Evolutionary conservation across 2,888 invertebrate genomes (phyloP).

Genomic region (Platypus cylindrus): DNA sequence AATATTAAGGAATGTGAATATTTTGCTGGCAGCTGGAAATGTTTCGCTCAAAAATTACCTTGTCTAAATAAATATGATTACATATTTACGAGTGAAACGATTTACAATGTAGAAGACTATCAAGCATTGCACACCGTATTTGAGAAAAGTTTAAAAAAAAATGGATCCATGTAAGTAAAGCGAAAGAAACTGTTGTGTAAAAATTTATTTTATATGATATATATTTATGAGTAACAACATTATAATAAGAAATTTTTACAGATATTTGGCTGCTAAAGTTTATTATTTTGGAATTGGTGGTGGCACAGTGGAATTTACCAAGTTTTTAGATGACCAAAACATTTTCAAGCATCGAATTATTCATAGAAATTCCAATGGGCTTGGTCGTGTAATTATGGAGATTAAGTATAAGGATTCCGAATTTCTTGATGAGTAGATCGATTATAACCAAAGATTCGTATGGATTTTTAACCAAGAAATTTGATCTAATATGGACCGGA

Average conservation of each 20-base stretch:
- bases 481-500: no score
- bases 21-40: slow-evolving; percentile 55
- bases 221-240: slow-evolving; percentile 7
- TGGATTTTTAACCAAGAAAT: no score
- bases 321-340: slow-evolving; percentile 41
- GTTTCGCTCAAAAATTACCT: slow-evolving; percentile 34
- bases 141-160: slow-evolving; percentile 42
- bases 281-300: slow-evolving; percentile 96
- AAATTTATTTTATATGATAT: background rate
- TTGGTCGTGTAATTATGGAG: slow-evolving; percentile 50
- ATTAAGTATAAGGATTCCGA: no score
- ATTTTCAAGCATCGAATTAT: no score
- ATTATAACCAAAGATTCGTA: no score
- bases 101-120: slow-evolving; percentile 74
- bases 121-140: slow-evolving; percentile 60
- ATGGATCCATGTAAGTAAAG: slow-evolving; percentile 57
- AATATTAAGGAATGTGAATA: slow-evolving; percentile 36
- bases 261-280: slow-evolving; percentile 76
- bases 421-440: no score
- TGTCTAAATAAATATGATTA: slow-evolving; percentile 60
- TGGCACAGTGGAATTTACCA: slow-evolving; percentile 63
- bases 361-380: slow-evolving; percentile 47
- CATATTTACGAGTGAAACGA: slow-evolving; percentile 88
- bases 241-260: slow-evolving; percentile 15
- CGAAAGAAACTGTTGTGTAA: slow-evolving; percentile 40